Evolutionary conservation across 2,113 vertebrate genomes (phyloP), one percentile per base, ranked within the genome.

Genomic region (Engystomops pustulosus): DNA sequence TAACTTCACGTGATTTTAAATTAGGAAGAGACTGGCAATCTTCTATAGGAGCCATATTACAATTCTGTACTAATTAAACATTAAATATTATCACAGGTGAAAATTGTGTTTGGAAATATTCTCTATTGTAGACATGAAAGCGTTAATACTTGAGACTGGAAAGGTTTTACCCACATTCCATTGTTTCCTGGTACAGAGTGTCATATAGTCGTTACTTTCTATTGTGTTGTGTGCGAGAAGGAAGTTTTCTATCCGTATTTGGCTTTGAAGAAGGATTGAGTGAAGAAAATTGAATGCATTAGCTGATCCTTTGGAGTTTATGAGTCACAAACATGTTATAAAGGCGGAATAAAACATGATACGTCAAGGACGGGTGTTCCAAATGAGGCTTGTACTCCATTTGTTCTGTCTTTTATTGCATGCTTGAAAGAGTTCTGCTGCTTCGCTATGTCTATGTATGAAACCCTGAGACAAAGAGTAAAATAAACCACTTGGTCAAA

Each of bases 201-300:
- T 69, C 14, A 60, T 12, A 74, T 7, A 47, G 53, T 65, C 15
- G 1, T 74, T n/a, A 62, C 70, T 44, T 60, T 75, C 20, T 49
- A 75, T 83, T 83, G 38, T 75, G 8, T 34, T 74, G 23, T 82
- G 51, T 53, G 23, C 34, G 18, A 18, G 14, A 45, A 23, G 14
- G 18, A 30, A 55, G 27, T 49, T 55, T 23, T 15, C 34, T 55
- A 41, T 41, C 45, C 23, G 2, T 71, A 62, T 12, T 17, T 38
- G 79, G 70, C 69, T 83, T 75, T 83, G 70, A 75, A 83, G 70
- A 72, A n/a, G 53, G 53, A 75, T 65, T 83, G 69, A 75, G 51
- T n/a, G 70, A 47, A 75, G 80, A 83, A 65, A 75, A 45, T 18
- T 32, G 23, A 47, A 32, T 62, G 38, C 81, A 75, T 62, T 83